These are phyloP conservation scores for Kryptolebias marmoratus DNA, from an alignment of 2,113 vertebrate genomes.

Conservation along the genomic window DNA sequence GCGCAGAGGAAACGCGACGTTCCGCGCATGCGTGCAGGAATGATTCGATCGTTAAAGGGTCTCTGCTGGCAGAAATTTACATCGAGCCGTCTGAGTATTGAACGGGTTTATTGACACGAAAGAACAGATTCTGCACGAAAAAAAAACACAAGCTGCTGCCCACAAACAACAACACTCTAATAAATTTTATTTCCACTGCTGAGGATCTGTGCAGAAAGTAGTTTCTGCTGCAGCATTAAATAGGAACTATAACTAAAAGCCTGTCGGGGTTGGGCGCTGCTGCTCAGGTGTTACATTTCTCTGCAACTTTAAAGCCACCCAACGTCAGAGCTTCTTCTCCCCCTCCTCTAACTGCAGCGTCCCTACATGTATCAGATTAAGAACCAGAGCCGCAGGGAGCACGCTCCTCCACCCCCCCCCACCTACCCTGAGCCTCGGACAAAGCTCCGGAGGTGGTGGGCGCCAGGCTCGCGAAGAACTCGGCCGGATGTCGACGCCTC, in stretches of 20 bases:
- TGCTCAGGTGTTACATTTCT: neutral
- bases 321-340: too few relatives aligned
- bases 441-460: slow-evolving; percentile 39
- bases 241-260: neutral
- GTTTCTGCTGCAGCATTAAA: neutral
- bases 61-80: neutral
- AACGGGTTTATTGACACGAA: neutral
- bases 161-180: neutral
- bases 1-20: neutral
- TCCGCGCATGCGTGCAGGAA: slow-evolving; percentile 24
- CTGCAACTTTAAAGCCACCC: neutral
- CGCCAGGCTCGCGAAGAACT: slow-evolving; percentile 48
- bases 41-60: neutral
- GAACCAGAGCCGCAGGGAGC: too few relatives aligned
- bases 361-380: neutral
- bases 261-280: too few relatives aligned
- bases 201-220: neutral
- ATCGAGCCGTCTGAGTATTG: neutral
- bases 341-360: too few relatives aligned
- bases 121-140: neutral
- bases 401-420: too few relatives aligned
- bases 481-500: slow-evolving; percentile 62
- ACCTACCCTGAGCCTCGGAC: slow-evolving; percentile 54
- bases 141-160: neutral
- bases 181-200: neutral